Evolutionary conservation across 2,113 vertebrate species (phyloP).

Genomic region (Apistogramma diplotaenia): DNA sequence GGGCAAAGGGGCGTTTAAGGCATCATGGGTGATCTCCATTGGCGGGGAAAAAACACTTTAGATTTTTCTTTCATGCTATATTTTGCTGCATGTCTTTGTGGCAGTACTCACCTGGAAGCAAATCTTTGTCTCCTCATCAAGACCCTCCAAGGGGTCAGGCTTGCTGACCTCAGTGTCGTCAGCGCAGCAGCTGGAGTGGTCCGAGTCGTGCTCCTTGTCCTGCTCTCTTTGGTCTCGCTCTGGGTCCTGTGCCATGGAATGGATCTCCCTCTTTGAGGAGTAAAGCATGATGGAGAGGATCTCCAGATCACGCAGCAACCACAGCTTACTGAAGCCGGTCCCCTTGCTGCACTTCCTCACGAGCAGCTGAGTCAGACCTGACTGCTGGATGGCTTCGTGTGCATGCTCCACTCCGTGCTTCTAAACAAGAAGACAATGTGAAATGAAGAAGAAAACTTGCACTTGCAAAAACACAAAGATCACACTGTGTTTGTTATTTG

Average conservation of each 20-base stretch:
- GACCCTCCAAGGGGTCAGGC: conserved; percentile 88
- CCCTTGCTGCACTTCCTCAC: conserved; percentile 98
- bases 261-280: conserved; percentile 92
- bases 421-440: conserved; percentile 62
- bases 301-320: conserved; percentile 94
- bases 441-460: neutral
- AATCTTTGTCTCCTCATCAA: conserved; percentile 96
- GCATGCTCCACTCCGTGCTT: conserved; percentile 85
- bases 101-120: conserved; percentile 87
- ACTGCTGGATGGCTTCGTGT: conserved; percentile 85
- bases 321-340: conserved; percentile 97
- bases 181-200: conserved; percentile 75
- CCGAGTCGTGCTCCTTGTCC: conserved; percentile 84
- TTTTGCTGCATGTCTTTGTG: neutral
- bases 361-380: conserved; percentile 88
- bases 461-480: neutral
- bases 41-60: neutral
- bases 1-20: conserved; percentile 92
- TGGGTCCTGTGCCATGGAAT: conserved; percentile 81
- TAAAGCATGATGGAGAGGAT: conserved; percentile 97
- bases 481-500: neutral
- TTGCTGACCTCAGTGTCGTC: conserved; percentile 81
- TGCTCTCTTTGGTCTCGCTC: conserved; percentile 81
- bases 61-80: neutral
- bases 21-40: conserved; percentile 91